Evolutionary conservation across 2,113 vertebrate genomes (phyloP), one percentile per base, ranked within the genome.

Genomic region (Salvelinus sp.): DNA sequence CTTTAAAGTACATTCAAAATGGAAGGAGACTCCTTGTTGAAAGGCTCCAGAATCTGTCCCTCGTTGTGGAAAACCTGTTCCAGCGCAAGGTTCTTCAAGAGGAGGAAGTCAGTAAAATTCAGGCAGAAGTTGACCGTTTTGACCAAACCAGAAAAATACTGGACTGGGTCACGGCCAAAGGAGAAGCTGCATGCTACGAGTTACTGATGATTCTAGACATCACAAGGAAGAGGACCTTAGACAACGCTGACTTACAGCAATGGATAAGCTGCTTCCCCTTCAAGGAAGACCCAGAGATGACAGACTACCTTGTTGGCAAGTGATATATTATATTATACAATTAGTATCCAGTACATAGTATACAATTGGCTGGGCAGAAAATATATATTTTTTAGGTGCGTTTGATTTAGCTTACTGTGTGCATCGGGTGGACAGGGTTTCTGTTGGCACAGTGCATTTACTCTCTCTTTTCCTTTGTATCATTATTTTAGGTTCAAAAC

Each of bases 401-500:
- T 38, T 38, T 57, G 2, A 58, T 58, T 58, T 58, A n/a, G 16
- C 57, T 58, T 14, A 14, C 13, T 14, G 14, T n/a, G 3, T 18
- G 20, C 20, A 58, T 58, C 13, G 14, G 20, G 57, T 58, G 20
- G 20, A 20, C 33, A 38, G 33, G 33, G 33, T 38, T 38, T 50
- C 14, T 12, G 14, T 50, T 50, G 48, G 60, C 60, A 63, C 60
- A 63, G 20, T 22, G 60, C 18, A 67, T 28, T 16, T 28, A 18
- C 25, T 67, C 23, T 28, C 10, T 10, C 12, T 18, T 30, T 12
- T 66, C 27, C 16, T 30, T 33, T 14, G 4, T 14, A 63, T 1
- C 23, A 13, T 28, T 14, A 4, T 25, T 76, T 47, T 77, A 86
- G 81, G 79, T 38, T 63, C 84, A 57, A 68, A 27, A 20, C 58